These are phyloP conservation scores for Turnix velox DNA, from an alignment of 2,113 vertebrate species.

Conservation along the genomic window DNA sequence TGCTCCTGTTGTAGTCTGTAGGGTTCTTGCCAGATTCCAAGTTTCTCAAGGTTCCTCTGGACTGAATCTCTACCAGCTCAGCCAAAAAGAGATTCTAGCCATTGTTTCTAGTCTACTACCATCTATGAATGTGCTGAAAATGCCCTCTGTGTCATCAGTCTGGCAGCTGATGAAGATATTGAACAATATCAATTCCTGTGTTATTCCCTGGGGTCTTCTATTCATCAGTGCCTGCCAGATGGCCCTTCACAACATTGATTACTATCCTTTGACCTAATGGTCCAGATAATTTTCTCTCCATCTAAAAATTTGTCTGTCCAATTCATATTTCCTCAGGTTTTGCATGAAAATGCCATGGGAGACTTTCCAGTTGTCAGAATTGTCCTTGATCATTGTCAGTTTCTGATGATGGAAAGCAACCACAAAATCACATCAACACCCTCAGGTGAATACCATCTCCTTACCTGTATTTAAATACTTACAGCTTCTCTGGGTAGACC, in stretches of 20 bases:
- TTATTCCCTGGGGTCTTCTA: background rate
- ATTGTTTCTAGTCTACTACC: background rate
- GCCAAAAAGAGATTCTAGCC: background rate
- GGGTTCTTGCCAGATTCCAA: background rate
- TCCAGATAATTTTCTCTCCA: background rate
- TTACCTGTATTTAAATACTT: background rate
- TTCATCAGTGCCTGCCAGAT: constrained; percentile 34
- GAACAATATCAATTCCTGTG: background rate
- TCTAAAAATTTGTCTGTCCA: background rate
- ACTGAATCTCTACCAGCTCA: background rate
- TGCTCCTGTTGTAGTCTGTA: background rate
- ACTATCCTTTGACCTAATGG: constrained; percentile 10
- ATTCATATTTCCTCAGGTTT: background rate
- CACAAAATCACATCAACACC: background rate
- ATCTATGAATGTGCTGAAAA: background rate
- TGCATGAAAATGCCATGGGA: background rate
- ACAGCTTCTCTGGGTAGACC: background rate
- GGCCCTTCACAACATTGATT: background rate
- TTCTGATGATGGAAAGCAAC: background rate
- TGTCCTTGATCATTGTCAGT: background rate
- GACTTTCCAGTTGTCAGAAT: background rate
- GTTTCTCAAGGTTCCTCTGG: background rate
- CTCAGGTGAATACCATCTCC: background rate
- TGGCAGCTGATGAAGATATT: background rate
- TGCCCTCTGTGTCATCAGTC: background rate